phyloP scores from a whole-genome alignment of 1,140 invertebrate genomes.

The Euwallacea similis region DNA sequence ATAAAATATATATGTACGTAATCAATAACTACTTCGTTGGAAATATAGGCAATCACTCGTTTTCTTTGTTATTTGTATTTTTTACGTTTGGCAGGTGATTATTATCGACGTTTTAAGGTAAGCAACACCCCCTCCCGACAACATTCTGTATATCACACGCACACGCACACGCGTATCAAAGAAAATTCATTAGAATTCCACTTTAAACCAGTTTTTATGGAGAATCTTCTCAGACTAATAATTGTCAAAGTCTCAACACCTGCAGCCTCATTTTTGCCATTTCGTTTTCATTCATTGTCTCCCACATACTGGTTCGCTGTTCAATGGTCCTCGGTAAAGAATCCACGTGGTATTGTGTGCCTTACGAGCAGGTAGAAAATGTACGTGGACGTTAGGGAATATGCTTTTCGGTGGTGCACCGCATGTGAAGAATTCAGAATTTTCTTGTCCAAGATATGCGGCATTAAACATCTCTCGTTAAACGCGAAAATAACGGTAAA shows the following conservation, averaged over 20 bases:
- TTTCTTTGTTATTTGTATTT: not conserved
- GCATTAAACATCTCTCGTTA: too few relatives aligned
- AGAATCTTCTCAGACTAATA: not conserved
- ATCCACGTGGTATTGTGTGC: not conserved
- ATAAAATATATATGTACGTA: not conserved
- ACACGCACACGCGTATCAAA: not conserved
- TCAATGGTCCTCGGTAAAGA: not conserved
- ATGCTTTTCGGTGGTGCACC: too few relatives aligned
- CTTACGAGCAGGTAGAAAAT: not conserved
- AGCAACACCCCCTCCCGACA: not conserved
- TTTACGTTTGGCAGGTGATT: not conserved
- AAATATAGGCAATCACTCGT: not conserved
- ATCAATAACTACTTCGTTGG: not conserved
- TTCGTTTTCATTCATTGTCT: constrained; percentile 6
- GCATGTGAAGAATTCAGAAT: too few relatives aligned
- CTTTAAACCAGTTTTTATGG: constrained; percentile 1
- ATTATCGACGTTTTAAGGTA: not conserved
- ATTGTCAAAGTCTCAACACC: constrained; percentile 6
- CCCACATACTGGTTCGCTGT: not conserved
- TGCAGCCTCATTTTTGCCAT: constrained; percentile 7
- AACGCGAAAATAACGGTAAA: too few relatives aligned
- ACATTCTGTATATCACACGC: not conserved
- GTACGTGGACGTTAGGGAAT: too few relatives aligned
- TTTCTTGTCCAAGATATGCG: too few relatives aligned
- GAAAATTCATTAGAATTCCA: not conserved